A percentile compares a stretch with the other conserved stretches of the same genome.
Evolutionary conservation across 2,113 vertebrate genomes (phyloP).

Genomic region (Mohoua ochrocephala): DNA sequence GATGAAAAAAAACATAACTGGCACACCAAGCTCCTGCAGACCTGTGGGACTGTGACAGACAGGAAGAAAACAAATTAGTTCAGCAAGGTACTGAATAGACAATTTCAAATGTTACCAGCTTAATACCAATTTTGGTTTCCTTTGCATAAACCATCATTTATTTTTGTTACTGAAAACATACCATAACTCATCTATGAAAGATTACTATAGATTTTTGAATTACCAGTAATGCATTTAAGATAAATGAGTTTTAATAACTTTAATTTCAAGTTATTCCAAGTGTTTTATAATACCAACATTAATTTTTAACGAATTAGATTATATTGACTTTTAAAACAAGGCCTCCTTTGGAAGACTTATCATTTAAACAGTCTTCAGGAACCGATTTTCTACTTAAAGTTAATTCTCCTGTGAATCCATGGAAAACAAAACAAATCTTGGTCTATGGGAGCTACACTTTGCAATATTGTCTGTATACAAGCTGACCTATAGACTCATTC

Average conservation of each 20-base stretch:
- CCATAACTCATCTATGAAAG: conserved; percentile 25
- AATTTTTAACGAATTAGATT: conserved; percentile 51
- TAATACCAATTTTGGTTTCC: conserved; percentile 33
- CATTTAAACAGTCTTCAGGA: background rate
- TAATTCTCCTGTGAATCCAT: background rate
- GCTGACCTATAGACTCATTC: background rate
- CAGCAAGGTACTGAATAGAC: background rate
- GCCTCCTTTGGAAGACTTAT: conserved; percentile 4
- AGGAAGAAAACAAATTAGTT: background rate
- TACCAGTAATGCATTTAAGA: conserved; percentile 45
- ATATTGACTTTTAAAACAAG: conserved; percentile 30
- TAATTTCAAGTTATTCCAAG: conserved; percentile 47
- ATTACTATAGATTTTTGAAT: conserved; percentile 49
- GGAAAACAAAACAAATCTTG: background rate
- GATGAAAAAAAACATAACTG: background rate
- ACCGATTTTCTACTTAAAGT: background rate
- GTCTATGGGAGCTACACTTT: background rate
- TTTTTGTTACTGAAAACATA: conserved; percentile 9
- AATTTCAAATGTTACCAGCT: background rate
- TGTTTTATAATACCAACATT: conserved; percentile 27
- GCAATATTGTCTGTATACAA: background rate
- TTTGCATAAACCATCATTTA: background rate
- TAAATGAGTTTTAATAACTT: conserved; percentile 54
- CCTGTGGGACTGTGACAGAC: background rate
- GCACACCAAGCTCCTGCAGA: background rate